phyloP scores from a whole-genome alignment of 2,113 vertebrate genomes.

The Mirounga angustirostris region DNA sequence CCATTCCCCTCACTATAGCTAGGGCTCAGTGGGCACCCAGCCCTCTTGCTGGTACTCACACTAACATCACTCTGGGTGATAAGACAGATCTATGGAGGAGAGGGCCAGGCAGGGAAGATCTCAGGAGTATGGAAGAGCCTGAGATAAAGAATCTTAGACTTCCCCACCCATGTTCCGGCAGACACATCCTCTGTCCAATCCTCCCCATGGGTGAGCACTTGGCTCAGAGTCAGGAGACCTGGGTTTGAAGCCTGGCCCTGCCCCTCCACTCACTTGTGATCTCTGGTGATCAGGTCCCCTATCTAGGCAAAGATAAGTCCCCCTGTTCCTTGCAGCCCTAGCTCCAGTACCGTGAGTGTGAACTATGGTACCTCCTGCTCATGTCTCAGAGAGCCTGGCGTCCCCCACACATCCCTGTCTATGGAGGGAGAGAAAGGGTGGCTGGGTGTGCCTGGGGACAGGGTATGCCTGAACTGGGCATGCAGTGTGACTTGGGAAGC shows the following conservation, averaged over 20 bases:
- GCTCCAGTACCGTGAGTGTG: not conserved
- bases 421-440: not conserved
- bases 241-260: not conserved
- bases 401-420: not conserved
- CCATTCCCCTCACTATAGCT: not conserved
- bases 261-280: not conserved
- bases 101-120: not conserved
- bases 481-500: not conserved
- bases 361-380: not conserved
- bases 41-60: not conserved
- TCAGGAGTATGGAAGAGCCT: not conserved
- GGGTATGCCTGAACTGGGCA: not conserved
- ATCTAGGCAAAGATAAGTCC: not conserved
- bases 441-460: not conserved
- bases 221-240: not conserved
- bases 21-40: not conserved
- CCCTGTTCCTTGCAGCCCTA: not conserved
- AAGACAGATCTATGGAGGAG: not conserved
- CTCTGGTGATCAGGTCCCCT: not conserved
- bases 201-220: not conserved
- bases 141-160: not conserved
- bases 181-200: not conserved
- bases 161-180: not conserved
- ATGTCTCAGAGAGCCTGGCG: not conserved
- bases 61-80: not conserved